These are phyloP conservation scores for Pogona vitticeps DNA, from an alignment of 2,113 vertebrate species.

Conservation along the genomic window DNA sequence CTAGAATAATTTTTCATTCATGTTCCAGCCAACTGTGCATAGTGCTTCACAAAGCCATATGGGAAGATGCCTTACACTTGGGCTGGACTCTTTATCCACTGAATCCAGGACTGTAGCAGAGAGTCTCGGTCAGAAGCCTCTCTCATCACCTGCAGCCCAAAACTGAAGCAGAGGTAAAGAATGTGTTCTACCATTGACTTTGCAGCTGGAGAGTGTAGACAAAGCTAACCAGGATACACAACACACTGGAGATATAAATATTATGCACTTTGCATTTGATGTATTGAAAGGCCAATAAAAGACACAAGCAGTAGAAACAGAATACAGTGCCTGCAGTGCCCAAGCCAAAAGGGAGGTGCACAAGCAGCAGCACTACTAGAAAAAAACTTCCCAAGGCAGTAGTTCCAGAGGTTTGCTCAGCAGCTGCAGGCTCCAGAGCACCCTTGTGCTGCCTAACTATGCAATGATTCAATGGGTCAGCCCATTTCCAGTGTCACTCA, in stretches of 20 bases:
- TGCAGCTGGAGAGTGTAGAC: too few relatives aligned
- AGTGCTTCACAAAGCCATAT: background rate
- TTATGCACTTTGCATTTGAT: background rate
- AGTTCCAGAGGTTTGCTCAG: conserved; percentile 25
- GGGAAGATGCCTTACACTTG: too few relatives aligned
- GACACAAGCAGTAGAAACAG: conserved; percentile 17
- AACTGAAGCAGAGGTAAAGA: too few relatives aligned
- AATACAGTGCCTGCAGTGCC: conserved; percentile 3
- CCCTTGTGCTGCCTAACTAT: conserved; percentile 26
- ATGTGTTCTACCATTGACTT: too few relatives aligned
- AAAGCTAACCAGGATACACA: too few relatives aligned
- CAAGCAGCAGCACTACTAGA: conserved; percentile 7
- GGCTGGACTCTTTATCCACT: too few relatives aligned
- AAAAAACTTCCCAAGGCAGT: conserved; percentile 40
- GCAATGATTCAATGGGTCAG: conserved; percentile 26
- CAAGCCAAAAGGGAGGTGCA: conserved; percentile 29
- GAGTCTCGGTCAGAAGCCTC: too few relatives aligned
- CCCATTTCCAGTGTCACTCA: conserved; percentile 55
- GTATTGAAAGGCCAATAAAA: conserved; percentile 27
- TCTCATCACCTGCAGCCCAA: too few relatives aligned
- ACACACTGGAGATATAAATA: too few relatives aligned
- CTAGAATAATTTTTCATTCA: too few relatives aligned
- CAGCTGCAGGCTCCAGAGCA: conserved; percentile 50
- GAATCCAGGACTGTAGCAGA: too few relatives aligned
- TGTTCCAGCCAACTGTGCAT: too few relatives aligned